Evolutionary conservation across 1,140 invertebrate genomes (phyloP).

Genomic region (Paracyclopina nana): DNA sequence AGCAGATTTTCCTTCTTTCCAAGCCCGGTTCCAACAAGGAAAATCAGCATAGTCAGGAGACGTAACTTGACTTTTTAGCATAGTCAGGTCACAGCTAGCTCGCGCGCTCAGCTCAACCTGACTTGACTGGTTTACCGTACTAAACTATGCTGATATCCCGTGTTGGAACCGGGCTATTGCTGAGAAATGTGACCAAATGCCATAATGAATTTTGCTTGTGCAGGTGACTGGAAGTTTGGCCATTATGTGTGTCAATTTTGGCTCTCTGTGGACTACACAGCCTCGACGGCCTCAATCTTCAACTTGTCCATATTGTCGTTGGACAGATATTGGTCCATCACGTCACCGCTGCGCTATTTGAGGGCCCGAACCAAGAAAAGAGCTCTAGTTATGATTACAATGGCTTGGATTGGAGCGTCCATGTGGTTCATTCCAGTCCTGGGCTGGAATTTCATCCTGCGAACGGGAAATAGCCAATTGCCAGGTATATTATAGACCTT

Average conservation of each 20-base stretch:
- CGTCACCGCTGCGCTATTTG: slow-evolving; percentile 37
- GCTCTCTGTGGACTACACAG: slow-evolving; percentile 38
- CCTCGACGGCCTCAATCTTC: slow-evolving; percentile 40
- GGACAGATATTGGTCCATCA: slow-evolving; percentile 35
- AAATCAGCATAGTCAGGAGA: too few species aligned
- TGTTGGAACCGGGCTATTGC: too few species aligned
- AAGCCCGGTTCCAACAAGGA: too few species aligned
- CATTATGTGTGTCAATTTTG: slow-evolving; percentile 32
- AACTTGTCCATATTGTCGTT: slow-evolving; percentile 34
- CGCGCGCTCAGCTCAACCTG: too few species aligned
- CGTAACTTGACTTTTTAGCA: too few species aligned
- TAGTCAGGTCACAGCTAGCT: too few species aligned
- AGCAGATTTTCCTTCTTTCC: too few species aligned
- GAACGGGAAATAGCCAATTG: slow-evolving; percentile 4
- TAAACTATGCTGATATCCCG: too few species aligned
- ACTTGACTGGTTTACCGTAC: too few species aligned
- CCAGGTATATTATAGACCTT: slow-evolving; percentile 15
- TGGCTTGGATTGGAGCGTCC: slow-evolving; percentile 29
- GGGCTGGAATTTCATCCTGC: slow-evolving; percentile 26
- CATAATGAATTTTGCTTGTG: too few species aligned
- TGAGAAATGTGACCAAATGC: too few species aligned
- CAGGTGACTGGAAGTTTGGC: slow-evolving; percentile 33
- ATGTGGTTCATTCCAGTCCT: slow-evolving; percentile 31
- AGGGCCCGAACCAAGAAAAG: slow-evolving; percentile 35
- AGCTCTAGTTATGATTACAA: slow-evolving; percentile 33